Evolutionary conservation across 1,140 invertebrate genomes (phyloP), one percentile per base, ranked within the genome.

Genomic region (Musca domestica): DNA sequence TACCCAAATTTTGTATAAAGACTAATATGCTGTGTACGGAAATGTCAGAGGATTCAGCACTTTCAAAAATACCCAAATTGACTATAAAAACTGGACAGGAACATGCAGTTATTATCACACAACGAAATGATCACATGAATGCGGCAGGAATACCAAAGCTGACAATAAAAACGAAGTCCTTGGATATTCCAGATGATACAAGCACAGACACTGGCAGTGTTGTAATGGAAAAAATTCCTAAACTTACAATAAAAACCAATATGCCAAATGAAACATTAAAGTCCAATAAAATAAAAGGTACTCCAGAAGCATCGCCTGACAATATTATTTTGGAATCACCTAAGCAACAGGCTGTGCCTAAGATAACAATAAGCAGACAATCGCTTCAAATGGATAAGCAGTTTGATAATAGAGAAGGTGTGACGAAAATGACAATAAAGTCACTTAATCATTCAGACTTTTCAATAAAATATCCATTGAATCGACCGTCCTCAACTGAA

Each of bases 1-100:
- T 81, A 67, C 78, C 78, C 12, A 81, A 81, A 65, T 70, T 81
- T 56, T 81, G 78, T 69, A 81, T 81, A 25, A 81, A 81, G 69
- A 77, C 78, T 17, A 79, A 73, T 52, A 69, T 73, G 23, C 76
- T 73, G 66, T 66, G 58, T 17, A 74, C 73, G 9, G 30, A 30
- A 22, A 72, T 72, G 52, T 72, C 73, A 34, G 64, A 41, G 19
- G 67, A 65, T 25, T 17, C 48, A 34, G 20, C 49, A 2, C 47
- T 10, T 22, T 67, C 70, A 61, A 70, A 77, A 69, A 76, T 80
- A 73, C 77, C 77, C 71, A 80, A 80, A 74, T 66, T 79, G 65
- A 79, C 74, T 47, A 79, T 77, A 54, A 78, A 78, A 71, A 75
- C 76, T 23, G 71, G 66, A 4, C 70, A 70, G 20, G 70, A 77